phyloP scores from a whole-genome alignment of 2,113 vertebrate genomes.

The Anoplopoma fimbria region DNA sequence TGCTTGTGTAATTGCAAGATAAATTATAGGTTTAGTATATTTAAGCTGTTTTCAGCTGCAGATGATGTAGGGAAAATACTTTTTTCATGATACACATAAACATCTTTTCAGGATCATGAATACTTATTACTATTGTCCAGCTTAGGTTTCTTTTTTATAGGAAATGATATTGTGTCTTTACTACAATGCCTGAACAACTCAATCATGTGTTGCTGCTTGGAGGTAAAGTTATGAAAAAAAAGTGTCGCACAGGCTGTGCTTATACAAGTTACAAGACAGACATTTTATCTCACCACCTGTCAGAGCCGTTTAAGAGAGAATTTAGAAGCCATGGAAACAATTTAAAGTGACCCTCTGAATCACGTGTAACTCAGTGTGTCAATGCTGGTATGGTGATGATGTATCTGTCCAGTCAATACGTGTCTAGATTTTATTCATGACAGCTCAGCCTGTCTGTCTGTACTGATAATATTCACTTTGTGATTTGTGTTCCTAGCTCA shows the following conservation, averaged over 20 bases:
- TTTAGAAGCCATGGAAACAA: conserved; percentile 31
- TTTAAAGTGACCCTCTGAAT: conserved; percentile 30
- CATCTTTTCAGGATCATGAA: conserved; percentile 1
- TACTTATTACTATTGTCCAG: not conserved
- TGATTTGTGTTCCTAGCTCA: not conserved
- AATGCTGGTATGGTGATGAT: conserved; percentile 29
- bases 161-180: not conserved
- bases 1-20: conserved; percentile 66
- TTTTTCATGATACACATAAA: not conserved
- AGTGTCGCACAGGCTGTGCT: not conserved
- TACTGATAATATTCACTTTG: conserved; percentile 6
- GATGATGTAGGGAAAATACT: not conserved
- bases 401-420: conserved; percentile 33
- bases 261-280: conserved; percentile 26
- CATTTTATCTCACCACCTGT: conserved; percentile 45
- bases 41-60: conserved; percentile 22
- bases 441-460: conserved; percentile 11
- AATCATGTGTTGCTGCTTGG: not conserved
- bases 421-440: conserved; percentile 10
- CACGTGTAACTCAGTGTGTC: conserved; percentile 42
- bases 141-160: not conserved
- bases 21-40: conserved; percentile 54
- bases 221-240: not conserved
- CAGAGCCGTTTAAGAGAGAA: conserved; percentile 31
- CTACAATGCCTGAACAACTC: not conserved